Percentiles rank a stretch among this genome's conserved stretches.
Evolutionary conservation across 1,140 invertebrate genomes (phyloP).

Genomic region (Caenorhabditis remanei): DNA sequence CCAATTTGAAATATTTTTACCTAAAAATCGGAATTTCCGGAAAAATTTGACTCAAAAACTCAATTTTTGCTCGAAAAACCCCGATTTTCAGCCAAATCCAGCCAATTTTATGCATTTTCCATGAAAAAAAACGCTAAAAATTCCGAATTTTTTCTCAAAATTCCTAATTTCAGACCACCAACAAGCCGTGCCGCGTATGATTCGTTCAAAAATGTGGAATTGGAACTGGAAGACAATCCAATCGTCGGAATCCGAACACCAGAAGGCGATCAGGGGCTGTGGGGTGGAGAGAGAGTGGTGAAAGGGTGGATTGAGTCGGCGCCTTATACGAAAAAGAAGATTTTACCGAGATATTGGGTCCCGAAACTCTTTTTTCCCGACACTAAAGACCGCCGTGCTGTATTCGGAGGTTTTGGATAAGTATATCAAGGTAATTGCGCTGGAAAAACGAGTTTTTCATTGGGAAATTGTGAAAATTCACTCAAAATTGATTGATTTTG

Average conservation of each 20-base stretch:
- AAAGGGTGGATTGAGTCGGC: conserved; percentile 87
- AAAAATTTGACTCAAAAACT: too few species aligned
- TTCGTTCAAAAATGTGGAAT: conserved; percentile 82
- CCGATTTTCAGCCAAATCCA: too few species aligned
- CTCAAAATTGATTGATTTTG: too few species aligned
- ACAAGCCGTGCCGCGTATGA: conserved; percentile 84
- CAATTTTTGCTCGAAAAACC: too few species aligned
- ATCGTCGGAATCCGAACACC: conserved; percentile 81
- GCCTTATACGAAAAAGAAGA: conserved; percentile 73
- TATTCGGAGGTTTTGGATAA: conserved; percentile 95
- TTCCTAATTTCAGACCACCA: conserved; percentile 80
- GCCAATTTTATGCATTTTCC: too few species aligned
- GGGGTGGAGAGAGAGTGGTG: conserved; percentile 95
- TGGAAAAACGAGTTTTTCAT: not conserved
- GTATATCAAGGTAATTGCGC: conserved; percentile 78
- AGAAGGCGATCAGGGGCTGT: conserved; percentile 88
- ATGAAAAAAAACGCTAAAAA: too few species aligned
- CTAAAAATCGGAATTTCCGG: too few species aligned
- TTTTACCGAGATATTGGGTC: conserved; percentile 78
- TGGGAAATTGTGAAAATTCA: too few species aligned
- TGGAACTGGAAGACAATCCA: conserved; percentile 72
- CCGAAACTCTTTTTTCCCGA: conserved; percentile 90
- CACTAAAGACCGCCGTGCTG: conserved; percentile 85
- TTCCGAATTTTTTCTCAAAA: too few species aligned
- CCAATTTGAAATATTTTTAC: too few species aligned